These are phyloP conservation scores for Ardeotis arabs DNA, from an alignment of 2,113 vertebrate genomes.

Conservation along the genomic window DNA sequence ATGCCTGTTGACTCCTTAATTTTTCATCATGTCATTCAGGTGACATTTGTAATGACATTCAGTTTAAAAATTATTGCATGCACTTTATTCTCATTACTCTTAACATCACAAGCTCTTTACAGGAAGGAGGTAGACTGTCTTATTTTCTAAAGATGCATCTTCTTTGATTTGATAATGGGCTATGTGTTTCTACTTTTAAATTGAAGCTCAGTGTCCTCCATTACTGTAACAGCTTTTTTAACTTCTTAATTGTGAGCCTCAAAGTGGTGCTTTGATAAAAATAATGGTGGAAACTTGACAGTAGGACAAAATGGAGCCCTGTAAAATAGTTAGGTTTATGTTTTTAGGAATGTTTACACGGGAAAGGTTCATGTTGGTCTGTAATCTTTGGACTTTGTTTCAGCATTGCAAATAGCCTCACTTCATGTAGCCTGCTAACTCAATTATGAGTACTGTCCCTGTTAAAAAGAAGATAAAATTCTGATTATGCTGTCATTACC, in stretches of 20 bases:
- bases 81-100: not conserved
- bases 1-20: conserved; percentile 17
- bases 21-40: not conserved
- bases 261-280: not conserved
- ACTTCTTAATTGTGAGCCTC: not conserved
- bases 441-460: not conserved
- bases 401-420: not conserved
- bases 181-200: not conserved
- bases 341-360: not conserved
- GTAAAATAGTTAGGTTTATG: not conserved
- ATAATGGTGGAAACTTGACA: not conserved
- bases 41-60: not conserved
- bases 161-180: not conserved
- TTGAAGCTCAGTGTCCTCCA: not conserved
- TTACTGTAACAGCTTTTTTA: not conserved
- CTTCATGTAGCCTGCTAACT: not conserved
- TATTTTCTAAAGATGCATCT: not conserved
- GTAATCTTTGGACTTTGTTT: not conserved
- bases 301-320: not conserved
- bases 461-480: not conserved
- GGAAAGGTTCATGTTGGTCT: not conserved
- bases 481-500: not conserved
- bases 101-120: not conserved
- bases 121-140: not conserved
- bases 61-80: not conserved